These are phyloP conservation scores for Crotalus helleri DNA, from an alignment of 2,113 vertebrate genomes.

Conservation along the genomic window DNA sequence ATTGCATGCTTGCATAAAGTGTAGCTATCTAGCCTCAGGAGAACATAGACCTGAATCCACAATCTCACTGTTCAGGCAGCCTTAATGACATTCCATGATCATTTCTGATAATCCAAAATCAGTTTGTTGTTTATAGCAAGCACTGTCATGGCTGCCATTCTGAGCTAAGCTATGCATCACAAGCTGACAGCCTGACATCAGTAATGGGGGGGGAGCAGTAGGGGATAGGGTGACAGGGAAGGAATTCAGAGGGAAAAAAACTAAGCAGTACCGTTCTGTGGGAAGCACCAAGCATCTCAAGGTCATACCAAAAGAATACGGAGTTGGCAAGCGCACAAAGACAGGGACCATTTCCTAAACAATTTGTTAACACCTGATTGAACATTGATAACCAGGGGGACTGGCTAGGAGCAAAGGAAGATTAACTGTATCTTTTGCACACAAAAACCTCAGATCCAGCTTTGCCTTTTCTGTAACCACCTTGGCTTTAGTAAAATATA, in stretches of 20 bases:
- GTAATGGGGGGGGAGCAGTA: not conserved
- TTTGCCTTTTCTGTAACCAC: not conserved
- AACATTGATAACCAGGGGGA: not conserved
- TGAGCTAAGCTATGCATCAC: not conserved
- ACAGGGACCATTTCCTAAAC: not conserved
- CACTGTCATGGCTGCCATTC: not conserved
- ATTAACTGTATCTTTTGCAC: not conserved
- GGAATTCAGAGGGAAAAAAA: not conserved
- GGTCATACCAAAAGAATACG: not conserved
- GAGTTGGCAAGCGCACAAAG: not conserved
- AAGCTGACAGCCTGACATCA: not conserved
- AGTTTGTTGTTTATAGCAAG: not conserved
- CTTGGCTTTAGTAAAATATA: not conserved
- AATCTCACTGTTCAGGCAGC: not conserved
- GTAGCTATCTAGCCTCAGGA: not conserved
- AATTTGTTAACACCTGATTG: not conserved
- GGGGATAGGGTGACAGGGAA: not conserved
- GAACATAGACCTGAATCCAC: not conserved
- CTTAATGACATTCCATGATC: not conserved
- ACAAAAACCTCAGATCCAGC: not conserved
- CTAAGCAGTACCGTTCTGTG: not conserved
- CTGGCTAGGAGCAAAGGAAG: not conserved
- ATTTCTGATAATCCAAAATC: not conserved
- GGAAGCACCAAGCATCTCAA: not conserved
- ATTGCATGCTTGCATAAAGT: fast-evolving